Base-by-base conservation (phyloP, 1,140 invertebrate species). In the Calliphora vicina region DNA sequence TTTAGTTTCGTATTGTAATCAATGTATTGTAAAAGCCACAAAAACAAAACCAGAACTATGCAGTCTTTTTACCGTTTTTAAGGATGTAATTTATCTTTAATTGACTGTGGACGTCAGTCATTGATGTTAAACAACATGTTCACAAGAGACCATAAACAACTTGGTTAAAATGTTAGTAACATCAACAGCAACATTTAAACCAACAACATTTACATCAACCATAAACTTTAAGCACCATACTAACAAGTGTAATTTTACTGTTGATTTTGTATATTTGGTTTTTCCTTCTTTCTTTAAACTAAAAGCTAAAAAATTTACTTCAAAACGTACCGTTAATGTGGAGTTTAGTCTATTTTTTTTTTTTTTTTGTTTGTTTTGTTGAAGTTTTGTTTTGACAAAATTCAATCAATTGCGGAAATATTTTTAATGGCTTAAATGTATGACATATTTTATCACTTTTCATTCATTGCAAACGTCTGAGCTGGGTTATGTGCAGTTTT, bases 61-160 rank as follows among this genome's bases (percentile, higher is more conserved):
- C 4, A 67, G 61, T 23, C 9, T 23, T 78, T 76, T 42, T 78
- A 43, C 35, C 74, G 42, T 42, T 78, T 78, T 78, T 78, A 43
- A 78, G 74, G 74, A 78, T 78, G 74, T 78, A 78, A 78, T 78
- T 78, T 78, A 78, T 43, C 74, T 78, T 78, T 78, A 78, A 78
- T 78, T 78, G 74, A 78, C 74, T 78, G 74, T 78, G 74, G 74
- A 78, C 74, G 74, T 78, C 74, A 78, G 74, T 78, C 74, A 78
- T 25, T 78, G 35, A 43, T 78, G 74, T 78, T 78, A 67, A 78
- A 78, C 74, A 78, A 78, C n/a, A 78, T 78, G 74, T 78, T 78
- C 74, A 78, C 74, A 78, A 78, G 74, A 78, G 74, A 78, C 74
- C 74, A 78, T 78, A 78, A 78, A 78, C 74, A 78, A 78, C 74